Base-by-base conservation (phyloP, 2,113 vertebrate species). In the Hippocampus guttulatus region DNA sequence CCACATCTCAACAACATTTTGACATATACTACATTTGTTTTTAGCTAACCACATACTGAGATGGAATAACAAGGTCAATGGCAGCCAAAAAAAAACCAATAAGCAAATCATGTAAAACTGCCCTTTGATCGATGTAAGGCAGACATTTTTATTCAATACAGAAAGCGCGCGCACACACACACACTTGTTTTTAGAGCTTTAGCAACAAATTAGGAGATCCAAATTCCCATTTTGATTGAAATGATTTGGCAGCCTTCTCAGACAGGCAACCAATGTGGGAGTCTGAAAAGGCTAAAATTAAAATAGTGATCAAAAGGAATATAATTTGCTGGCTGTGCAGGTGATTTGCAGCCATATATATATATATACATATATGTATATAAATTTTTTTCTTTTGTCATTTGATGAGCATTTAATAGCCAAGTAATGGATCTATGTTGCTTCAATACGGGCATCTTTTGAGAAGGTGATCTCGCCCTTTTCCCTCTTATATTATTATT, bases 351-450 rank as follows among this genome's bases (percentile, higher is more conserved):
- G 75, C 75, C 78, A 81, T 21, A 76, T 77, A 77, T 75, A 75
- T 85, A 45, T 45, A 45, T 45, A 45, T 45, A 45, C 12, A 45
- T 45, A 8, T 43, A 43, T 43, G 11, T 43, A 43, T 43, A 43
- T 43, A 43, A 2, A 1, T 11, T 45, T 5, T 38, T 38, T 38
- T 38, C 5, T 38, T 38, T 67, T 79, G 76, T 58, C 27, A 51
- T 33, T 69, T 78, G 72, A 89, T 87, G 83, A 80, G 81, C 74
- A 49, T 85, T 85, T 88, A 88, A 87, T 84, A 69, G 75, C 81
- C 75, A 83, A 82, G 69, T 84, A 83, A 88, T 81, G 73, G 81
- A 70, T 69, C 58, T 41, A 75, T 63, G 62, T 64, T 68, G 63
- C 73, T 76, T 41, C 30, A 30, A 30, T 30, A 30, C 30, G 73